Evolutionary conservation across 2,888 invertebrate genomes (phyloP), one percentile per base, ranked within the genome.

Genomic region (Nymphalis polychloros): DNA sequence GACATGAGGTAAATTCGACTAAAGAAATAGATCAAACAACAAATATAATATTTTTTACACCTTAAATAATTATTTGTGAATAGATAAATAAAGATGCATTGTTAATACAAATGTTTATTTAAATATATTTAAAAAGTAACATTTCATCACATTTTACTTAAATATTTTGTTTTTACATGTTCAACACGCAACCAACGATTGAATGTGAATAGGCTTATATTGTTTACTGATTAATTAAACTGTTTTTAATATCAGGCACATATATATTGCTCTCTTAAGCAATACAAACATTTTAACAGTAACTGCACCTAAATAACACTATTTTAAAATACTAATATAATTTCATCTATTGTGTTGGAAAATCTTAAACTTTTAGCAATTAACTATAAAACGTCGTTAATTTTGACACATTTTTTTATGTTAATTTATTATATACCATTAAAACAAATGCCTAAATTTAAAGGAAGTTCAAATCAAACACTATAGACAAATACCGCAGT

Each of bases 151-250:
- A 23, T 78, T 76, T 75, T 76, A 76, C 74, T 75, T 78, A 81
- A 79, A 79, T 75, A 80, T 76, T 80, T 77, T 76, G 78, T 77
- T 72, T 75, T 79, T 79, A 80, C 77, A 79, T 77, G 76, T 78
- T 78, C 77, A 79, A 75, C 73, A 73, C 77, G 77, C 74, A 76
- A 73, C 55, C 35, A 67, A 72, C 65, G 61, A 68, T 59, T 52
- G 49, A 31, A 59, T 27, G 65, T 65, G 63, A 52, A 52, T 27
- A 46, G 48, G 31, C 52, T 46, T 52, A 67, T 52, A 67, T 60
- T 17, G 27, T n/a, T 35, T 59, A 23, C 57, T 23, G 53, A 59
- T 27, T 53, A 27, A 53, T 53, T 57, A n/a, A 35, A 8, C 7
- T 57, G 13, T 19, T 63, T 63, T 55, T 59, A 61, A 19, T 57